Conservation (phyloP, 2,113 vertebrate species). For the Amphiprion ocellaris region DNA sequence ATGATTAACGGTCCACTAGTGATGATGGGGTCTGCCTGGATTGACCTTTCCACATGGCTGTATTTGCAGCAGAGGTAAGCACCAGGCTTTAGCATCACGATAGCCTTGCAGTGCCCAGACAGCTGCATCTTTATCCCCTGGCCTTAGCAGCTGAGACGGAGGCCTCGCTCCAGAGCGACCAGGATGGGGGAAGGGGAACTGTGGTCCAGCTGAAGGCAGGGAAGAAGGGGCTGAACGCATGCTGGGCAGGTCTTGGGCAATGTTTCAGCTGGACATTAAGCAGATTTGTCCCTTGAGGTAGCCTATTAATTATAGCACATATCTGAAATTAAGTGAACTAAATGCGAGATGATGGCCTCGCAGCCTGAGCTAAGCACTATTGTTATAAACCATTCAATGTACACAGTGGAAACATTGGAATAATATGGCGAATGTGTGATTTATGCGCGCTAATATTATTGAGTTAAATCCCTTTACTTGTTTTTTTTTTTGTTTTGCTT, state of each 20-base stretch:
- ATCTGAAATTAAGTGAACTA: conserved; percentile 35
- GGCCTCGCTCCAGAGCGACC: conserved; percentile 29
- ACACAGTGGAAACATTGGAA: no score
- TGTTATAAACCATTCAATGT: not conserved
- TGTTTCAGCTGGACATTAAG: conserved; percentile 33
- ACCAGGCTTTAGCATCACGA: conserved; percentile 67
- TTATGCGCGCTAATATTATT: not conserved
- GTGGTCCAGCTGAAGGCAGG: conserved; percentile 22
- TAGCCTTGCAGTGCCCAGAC: conserved; percentile 65
- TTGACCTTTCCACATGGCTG: conserved; percentile 76
- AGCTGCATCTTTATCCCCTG: conserved; percentile 78
- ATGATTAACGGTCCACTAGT: conserved; percentile 67
- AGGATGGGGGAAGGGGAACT: conserved; percentile 12
- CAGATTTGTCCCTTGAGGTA: conserved; percentile 33
- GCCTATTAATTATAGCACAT: conserved; percentile 26
- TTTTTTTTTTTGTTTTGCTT: not conserved
- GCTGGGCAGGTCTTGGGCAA: conserved; percentile 10
- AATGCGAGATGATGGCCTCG: conserved; percentile 18
- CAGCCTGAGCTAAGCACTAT: not conserved
- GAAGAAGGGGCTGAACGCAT: conserved; percentile 5
- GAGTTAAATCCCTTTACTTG: no score
- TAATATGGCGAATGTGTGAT: no score
- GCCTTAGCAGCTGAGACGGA: conserved; percentile 64
- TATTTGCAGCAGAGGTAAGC: conserved; percentile 71
- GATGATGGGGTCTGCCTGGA: conserved; percentile 62